Evolutionary conservation across 1,140 invertebrate species (phyloP).

Genomic region (Drosophila prosaltans): DNA sequence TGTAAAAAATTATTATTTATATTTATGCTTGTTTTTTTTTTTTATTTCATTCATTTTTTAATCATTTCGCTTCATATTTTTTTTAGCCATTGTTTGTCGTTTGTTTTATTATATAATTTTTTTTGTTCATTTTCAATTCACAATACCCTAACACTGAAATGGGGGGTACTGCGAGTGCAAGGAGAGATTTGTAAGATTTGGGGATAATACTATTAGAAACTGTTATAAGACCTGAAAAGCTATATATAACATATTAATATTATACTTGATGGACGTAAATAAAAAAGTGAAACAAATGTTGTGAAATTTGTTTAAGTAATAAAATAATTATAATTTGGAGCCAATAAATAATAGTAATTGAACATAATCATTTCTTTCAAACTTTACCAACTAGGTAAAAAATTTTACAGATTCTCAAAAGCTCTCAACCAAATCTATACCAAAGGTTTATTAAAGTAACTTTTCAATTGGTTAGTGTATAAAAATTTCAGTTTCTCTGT

Average conservation of each 20-base stretch:
- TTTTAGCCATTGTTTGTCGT: conserved; percentile 51
- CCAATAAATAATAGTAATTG: too few species aligned
- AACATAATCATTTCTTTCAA: too few species aligned
- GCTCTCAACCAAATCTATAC: too few species aligned
- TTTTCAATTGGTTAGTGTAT: background rate
- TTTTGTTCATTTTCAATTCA: conserved; percentile 22
- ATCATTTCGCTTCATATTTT: conserved; percentile 40
- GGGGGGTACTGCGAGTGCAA: background rate
- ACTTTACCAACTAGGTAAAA: background rate
- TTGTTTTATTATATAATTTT: conserved; percentile 49
- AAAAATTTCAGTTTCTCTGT: background rate
- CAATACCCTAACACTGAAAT: background rate
- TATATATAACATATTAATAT: too few species aligned
- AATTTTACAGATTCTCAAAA: too few species aligned
- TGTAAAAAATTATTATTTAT: conserved; percentile 43
- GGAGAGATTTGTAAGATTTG: background rate
- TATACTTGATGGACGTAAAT: too few species aligned
- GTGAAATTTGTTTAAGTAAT: too few species aligned
- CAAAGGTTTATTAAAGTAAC: too few species aligned
- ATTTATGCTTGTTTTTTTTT: conserved; percentile 55
- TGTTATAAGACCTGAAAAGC: too few species aligned
- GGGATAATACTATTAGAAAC: too few species aligned
- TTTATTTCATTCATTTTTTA: conserved; percentile 43
- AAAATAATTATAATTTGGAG: too few species aligned
- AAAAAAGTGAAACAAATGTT: too few species aligned